Conservation (phyloP, 1,140 invertebrate genomes). For the Drosophila tropicalis region DNA sequence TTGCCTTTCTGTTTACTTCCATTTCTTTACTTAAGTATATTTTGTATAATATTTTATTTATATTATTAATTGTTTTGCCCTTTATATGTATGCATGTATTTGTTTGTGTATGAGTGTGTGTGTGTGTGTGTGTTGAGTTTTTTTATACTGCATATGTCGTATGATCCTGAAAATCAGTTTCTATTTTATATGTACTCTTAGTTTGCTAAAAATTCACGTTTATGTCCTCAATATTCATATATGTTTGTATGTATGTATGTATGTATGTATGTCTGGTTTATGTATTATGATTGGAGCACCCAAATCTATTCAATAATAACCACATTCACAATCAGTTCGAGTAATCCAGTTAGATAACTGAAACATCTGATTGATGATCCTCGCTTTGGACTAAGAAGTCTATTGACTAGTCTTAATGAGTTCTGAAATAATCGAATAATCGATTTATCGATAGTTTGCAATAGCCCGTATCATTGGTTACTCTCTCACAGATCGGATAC, state of each 20-base stretch:
- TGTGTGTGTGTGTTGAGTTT: constrained; percentile 25
- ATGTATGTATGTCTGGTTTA: not conserved
- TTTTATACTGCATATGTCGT: constrained; percentile 49
- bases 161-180: constrained; percentile 72
- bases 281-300: constrained; percentile 14
- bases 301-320: constrained; percentile 2
- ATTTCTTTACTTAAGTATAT: constrained; percentile 45
- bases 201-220: constrained; percentile 79
- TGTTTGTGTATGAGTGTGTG: constrained; percentile 29
- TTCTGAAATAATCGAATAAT: not conserved
- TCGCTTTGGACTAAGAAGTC: no score
- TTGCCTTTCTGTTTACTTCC: constrained; percentile 51
- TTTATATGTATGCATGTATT: constrained; percentile 41
- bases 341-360: no score
- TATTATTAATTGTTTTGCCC: constrained; percentile 34
- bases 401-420: no score
- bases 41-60: constrained; percentile 61
- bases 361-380: no score
- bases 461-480: not conserved
- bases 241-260: constrained; percentile 25
- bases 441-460: constrained; percentile 29
- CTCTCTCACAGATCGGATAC: constrained; percentile 22
- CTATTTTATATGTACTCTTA: constrained; percentile 53
- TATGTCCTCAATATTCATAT: constrained; percentile 78
- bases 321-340: not conserved